Evolutionary conservation across 2,888 invertebrate genomes (phyloP), one percentile per base, ranked within the genome.

Genomic region (Agonopterix alstromeriana): DNA sequence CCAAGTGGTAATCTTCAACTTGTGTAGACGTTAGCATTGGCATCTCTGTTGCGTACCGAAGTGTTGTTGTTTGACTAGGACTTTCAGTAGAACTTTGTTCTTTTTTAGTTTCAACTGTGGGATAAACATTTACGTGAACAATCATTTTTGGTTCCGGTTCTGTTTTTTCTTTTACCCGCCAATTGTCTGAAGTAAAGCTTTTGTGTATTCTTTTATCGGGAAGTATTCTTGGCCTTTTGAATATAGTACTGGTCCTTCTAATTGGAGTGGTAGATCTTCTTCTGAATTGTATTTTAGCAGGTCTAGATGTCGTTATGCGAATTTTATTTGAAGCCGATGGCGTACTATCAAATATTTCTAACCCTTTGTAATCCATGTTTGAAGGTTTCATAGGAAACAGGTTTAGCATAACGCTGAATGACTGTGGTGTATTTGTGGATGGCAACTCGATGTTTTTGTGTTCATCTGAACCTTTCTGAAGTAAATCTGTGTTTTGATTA

Each of bases 321-420:
- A 87, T 76, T 50, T 75, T 70, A 45, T 81, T 70, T 35, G 27
- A 11, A 35, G 38, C 53, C 38, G n/a, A 36, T 45, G 36, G 60
- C n/a, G 43, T 46, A 10, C 11, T 46, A 43, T 51, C 48, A 5
- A 10, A 17, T 36, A 44, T 5, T n/a, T 76, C 70, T 49, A 73
- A 70, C 7, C 63, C 69, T 42, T 71, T 71, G 10, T 86, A 45
- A 17, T 63, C 57, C 45, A 48, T 47, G 35, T 47, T 58, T 35
- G 60, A 61, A 46, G 63, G 77, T 44, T 88, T 77, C 44, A 92
- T 78, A 0, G 92, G 92, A 72, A 90, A 92, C 48, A 93, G 90
- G 58, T 93, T 92, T 17, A 93, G 68, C 85, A 93, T 91, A 0
- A 93, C 85, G 57, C 92, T 93, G 50, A 93, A 91, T 0, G 92